phyloP scores from a whole-genome alignment of 2,113 vertebrate species.

The Lonchura striata region DNA sequence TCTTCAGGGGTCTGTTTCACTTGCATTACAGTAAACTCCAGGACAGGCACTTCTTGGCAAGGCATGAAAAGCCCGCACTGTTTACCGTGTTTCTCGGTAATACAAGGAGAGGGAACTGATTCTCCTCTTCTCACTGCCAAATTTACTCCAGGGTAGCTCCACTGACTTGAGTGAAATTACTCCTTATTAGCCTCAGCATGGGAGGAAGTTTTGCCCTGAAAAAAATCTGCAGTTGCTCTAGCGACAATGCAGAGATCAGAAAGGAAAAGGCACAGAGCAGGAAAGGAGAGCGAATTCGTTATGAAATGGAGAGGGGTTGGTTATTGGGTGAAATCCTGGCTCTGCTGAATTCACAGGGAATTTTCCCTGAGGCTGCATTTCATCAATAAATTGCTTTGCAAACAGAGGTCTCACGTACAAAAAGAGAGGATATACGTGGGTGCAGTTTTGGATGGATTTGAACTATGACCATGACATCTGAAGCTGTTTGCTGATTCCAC shows the following conservation, averaged over 20 bases:
- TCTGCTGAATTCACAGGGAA: neutral
- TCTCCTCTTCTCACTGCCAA: neutral
- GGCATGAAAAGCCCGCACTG: conserved; percentile 4
- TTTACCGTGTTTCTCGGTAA: conserved; percentile 5
- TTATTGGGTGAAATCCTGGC: neutral
- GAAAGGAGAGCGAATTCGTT: neutral
- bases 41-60: conserved; percentile 35
- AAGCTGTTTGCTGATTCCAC: neutral
- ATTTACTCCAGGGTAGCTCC: conserved; percentile 18
- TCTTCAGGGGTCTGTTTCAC: conserved; percentile 28
- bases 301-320: neutral
- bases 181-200: neutral
- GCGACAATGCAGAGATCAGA: neutral
- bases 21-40: conserved; percentile 11
- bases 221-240: neutral
- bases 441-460: neutral
- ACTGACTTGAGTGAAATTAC: neutral
- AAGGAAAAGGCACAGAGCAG: neutral
- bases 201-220: neutral
- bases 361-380: neutral
- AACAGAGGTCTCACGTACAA: neutral
- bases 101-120: conserved; percentile 1
- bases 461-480: neutral
- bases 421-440: neutral
- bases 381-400: neutral